Base-by-base conservation (phyloP, 2,888 invertebrate genomes). In the Campoplex nolae region DNA sequence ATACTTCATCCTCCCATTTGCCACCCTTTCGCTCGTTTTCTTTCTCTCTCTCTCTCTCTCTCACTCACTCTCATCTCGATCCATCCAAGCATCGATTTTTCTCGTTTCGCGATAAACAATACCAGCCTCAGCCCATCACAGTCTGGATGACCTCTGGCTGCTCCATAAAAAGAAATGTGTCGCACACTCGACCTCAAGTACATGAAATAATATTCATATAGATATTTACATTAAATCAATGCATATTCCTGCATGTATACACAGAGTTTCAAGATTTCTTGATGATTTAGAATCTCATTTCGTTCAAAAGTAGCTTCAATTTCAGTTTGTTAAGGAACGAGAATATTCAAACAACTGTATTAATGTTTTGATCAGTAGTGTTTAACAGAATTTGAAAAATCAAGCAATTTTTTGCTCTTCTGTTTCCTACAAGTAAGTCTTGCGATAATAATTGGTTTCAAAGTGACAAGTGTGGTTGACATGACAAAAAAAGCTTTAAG, bases 71-170 rank as follows among this genome's bases (percentile, higher is more conserved):
- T 70, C 80, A 45, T 35, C 28, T 9, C 58, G 67, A 68, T 16
- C 77, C 77, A 51, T 65, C 38, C 42, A n/a, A 32, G 71, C 74
- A 82, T 86, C 76, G 85, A 83, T 80, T 73, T 83, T 82, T 85
- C 85, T 67, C 82, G 84, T 82, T 84, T 87, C 82, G 18, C 71
- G 71, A 87, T 82, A 87, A 82, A 88, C 88, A 88, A 88, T 88
- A 81, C 76, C 81, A 75, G 87, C 87, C 83, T 80, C 77, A 71
- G 45, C 84, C 70, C 85, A 85, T 87, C 62, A 58, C 79, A 38
- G 32, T 56, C 77, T 79, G 48, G 54, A 78, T 70, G 77, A 77
- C 81, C 81, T 32, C 62, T 28, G 18, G 42, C 32, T 65, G 35
- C 51, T 58, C 42, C 13, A 45, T 13, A 42, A 23, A 28, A 42